Base-by-base conservation (phyloP, 2,888 invertebrate genomes). In the Hirtodrosophila alboralis region DNA sequence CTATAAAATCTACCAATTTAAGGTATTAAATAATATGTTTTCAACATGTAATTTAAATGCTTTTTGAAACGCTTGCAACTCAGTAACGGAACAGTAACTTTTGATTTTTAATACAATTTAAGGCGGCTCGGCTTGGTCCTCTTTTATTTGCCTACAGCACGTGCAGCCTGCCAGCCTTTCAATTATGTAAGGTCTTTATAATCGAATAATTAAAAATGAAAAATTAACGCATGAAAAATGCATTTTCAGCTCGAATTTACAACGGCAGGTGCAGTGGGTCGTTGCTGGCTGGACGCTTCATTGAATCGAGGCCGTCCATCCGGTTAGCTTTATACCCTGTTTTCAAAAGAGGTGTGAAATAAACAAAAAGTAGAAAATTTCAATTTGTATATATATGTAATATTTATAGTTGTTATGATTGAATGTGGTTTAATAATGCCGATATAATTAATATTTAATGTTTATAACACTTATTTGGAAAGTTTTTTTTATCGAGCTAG, bases 151-250 rank as follows among this genome's bases (percentile, higher is more conserved):
- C 71, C 33, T 9, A 14, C 59, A 65, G 74, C 62, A 52, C 45
- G 74, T 54, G 51, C 40, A 27, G 64, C 31, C 69, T 38, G 38
- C 47, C 51, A 43, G 70, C 10, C 69, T 56, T 86, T 85, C 84
- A 79, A 79, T 85, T 79, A 79, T 86, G 73, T 66, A 79, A 69
- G 84, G 80, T 86, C 79, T 72, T 86, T 85, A 85, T 79, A 79
- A 79, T 79, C 86, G 86, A 85, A 79, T 79, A 79, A 79, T 79
- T 79, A 79, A 79, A 79, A 79, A 85, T 79, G 86, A 79, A 79
- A 85, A 79, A 79, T 79, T 79, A 79, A 79, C 86, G 86, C 60
- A 85, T 79, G 86, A 75, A 86, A 79, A 84, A 84, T 79, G 84
- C 76, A 84, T 85, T 83, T 72, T 66, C 73, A 71, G 62, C 78